A percentile compares a stretch with the other conserved stretches of the same genome.
Evolutionary conservation across 2,797 vertebrate species (phyloP).

Genomic region (Otolemur crassicaudatus): DNA sequence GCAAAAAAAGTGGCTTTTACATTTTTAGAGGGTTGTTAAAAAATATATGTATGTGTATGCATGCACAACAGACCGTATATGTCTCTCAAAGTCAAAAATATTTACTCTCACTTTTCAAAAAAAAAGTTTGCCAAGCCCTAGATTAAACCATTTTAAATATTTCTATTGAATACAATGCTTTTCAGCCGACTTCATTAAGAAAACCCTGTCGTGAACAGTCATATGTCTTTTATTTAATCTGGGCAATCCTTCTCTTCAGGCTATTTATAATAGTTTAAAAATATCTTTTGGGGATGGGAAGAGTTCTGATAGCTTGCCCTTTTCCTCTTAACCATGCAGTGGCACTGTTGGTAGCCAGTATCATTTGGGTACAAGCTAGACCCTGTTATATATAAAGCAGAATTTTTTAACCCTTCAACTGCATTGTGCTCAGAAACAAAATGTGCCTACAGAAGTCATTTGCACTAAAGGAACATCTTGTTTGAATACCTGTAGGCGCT

Average conservation of each 20-base stretch:
- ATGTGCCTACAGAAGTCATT: no score
- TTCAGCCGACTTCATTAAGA: conserved; percentile 27
- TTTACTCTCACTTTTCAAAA: background rate
- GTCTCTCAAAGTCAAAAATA: conserved; percentile 26
- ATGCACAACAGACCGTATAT: background rate
- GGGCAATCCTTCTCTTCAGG: background rate
- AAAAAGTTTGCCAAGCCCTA: background rate
- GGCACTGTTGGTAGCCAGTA: background rate
- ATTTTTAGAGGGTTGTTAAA: conserved; percentile 25
- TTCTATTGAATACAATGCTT: background rate
- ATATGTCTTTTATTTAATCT: conserved; percentile 20
- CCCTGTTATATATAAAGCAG: background rate
- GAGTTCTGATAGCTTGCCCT: background rate
- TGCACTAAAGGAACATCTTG: no score
- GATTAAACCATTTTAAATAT: conserved; percentile 33
- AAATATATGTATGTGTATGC: background rate
- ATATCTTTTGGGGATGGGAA: background rate
- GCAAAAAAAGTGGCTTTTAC: background rate
- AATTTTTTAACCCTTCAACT: background rate
- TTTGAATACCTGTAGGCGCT: no score
- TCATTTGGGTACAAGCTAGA: conserved; percentile 1
- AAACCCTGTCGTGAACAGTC: conserved; percentile 41
- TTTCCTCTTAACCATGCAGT: conserved; percentile 1
- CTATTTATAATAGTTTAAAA: conserved; percentile 48
- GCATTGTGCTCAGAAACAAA: no score